Base-by-base conservation (phyloP, 2,797 vertebrate species). In the Etheostoma nigrum region DNA sequence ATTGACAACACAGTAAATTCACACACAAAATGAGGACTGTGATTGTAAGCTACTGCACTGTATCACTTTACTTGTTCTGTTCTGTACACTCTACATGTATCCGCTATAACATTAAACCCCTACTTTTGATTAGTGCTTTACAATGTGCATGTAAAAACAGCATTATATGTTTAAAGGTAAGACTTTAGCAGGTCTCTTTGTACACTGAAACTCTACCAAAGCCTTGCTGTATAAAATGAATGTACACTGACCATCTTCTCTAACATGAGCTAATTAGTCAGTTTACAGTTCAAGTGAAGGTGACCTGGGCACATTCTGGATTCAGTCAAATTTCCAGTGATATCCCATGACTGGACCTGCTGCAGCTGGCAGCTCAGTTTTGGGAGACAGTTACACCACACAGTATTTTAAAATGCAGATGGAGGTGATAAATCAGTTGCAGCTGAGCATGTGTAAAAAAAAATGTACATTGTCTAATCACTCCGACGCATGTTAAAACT, bases 281-380 rank as follows among this genome's bases (percentile, higher is more conserved):
- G 93, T 85, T 91, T 78, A 91, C 71, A 91, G 93, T 89, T 94
- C 93, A 93, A 93, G 93, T 93, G 89, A 91, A 92, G 91, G 92
- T 89, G 93, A 94, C 95, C 95, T 36, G 94, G 88, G 73, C 81
- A 58, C 71, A 69, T 15, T 40, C 75, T 86, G 27, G 84, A 69
- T 83, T 91, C 94, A 96, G 95, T 96, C 94, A 95, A 94, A 96
- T 96, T 96, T 95, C 95, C 95, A 96, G 95, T 94, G 95, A 96
- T 95, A 95, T 95, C 95, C 94, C 95, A 94, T 94, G 67, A 92
- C 90, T 90, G 85, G 79, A 36, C 7, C 4, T 4, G 15, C 19
- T 19, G 54, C 10, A 67, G 33, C 45, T 27, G 58, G 21, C 30
- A 63, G 53, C 45, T 66, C n/a, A n/a, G 25, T 21, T 67, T 70